phyloP scores from a whole-genome alignment of 2,888 invertebrate species.

The Campoplex nolae region DNA sequence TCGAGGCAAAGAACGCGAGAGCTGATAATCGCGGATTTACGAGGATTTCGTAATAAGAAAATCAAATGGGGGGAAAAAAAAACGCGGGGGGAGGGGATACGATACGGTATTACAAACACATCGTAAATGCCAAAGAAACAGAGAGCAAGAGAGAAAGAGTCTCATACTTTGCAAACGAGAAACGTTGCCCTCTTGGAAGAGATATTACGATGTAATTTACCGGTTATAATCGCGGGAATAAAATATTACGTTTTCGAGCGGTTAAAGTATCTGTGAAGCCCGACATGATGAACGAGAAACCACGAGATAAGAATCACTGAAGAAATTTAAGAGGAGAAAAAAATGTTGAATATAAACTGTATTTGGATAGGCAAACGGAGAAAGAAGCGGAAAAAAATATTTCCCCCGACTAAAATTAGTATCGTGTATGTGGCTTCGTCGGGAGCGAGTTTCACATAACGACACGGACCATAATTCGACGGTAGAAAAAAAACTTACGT shows the following conservation, averaged over 20 bases:
- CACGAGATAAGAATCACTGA: constrained; percentile 21
- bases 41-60: constrained; percentile 43
- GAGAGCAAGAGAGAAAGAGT: not conserved
- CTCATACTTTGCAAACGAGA: constrained; percentile 11
- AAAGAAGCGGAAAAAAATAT: constrained; percentile 44
- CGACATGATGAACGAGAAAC: constrained; percentile 17
- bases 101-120: constrained; percentile 48
- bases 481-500: constrained; percentile 77
- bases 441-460: constrained; percentile 32
- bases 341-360: constrained; percentile 66
- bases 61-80: constrained; percentile 10
- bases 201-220: constrained; percentile 41
- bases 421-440: constrained; percentile 59
- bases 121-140: constrained; percentile 24
- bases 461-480: constrained; percentile 14
- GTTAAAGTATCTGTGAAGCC: not conserved
- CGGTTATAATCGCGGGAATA: constrained; percentile 28
- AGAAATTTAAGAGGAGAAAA: constrained; percentile 26
- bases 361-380: constrained; percentile 73
- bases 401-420: constrained; percentile 78
- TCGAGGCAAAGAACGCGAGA: constrained; percentile 12
- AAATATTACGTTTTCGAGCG: constrained; percentile 1
- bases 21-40: constrained; percentile 33
- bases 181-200: constrained; percentile 15
- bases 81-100: not conserved